Evolutionary conservation across 2,113 vertebrate species (phyloP), one percentile per base, ranked within the genome.

Genomic region (Neolamprologus devosi): DNA sequence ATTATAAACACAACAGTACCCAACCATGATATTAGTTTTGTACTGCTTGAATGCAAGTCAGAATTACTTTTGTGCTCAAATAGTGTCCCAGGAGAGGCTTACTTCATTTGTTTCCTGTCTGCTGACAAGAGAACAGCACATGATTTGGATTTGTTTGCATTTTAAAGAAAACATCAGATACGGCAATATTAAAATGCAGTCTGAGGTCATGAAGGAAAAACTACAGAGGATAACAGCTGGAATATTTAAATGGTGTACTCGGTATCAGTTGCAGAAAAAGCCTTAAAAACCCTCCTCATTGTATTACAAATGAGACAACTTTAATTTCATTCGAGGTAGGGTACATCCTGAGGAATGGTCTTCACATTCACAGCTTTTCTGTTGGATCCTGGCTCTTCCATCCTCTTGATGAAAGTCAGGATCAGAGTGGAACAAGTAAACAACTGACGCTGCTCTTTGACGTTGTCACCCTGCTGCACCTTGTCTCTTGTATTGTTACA

Each of bases 61-160:
- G 84, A 96, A 97, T 98, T 97, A 98, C 97, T 95, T 96, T 97
- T 97, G 87, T 95, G 96, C 84, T 97, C 96, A 54, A 97, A 96
- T 30, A 98, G 94, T 57, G 96, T 96, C 90, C 98, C 97, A 28
- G 98, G 97, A 14, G 97, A 96, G 92, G 85, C 83, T 91, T 4
- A 95, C 95, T 95, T 98, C 97, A 87, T 96, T 96, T 19, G 96
- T 95, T 51, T 97, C 95, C 57, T 97, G 96, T 75, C 97, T 98
- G 94, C 14, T 8, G 55, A 73, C 45, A 78, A 19, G 81, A 1
- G 83, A 58, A 78, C 10, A 37, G 63, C 2, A 6, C 10, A 51
- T 5, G 4, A 28, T 57, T 82, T 60, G 6, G 9, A 49, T 54
- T 47, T 65, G 4, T 88, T 85, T 6, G 53, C 6, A 55, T 47